Conservation (phyloP, 2,113 vertebrate genomes). For the Alosa alosa region DNA sequence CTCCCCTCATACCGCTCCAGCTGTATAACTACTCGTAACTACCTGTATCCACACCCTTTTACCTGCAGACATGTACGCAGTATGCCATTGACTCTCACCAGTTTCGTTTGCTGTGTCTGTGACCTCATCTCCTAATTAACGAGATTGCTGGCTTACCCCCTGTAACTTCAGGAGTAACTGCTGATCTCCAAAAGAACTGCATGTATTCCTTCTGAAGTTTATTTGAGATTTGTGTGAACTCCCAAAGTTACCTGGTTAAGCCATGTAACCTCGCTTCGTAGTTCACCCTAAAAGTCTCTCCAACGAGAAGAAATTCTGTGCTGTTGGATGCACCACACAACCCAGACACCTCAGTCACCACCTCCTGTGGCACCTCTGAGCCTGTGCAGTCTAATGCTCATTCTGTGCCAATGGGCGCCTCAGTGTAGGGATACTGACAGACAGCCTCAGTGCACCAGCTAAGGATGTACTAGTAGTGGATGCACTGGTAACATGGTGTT, state of each 20-base stretch:
- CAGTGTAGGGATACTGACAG: neutral
- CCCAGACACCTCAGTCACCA: neutral
- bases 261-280: too few relatives aligned
- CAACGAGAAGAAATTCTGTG: neutral
- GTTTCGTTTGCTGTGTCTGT: neutral
- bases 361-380: neutral
- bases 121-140: neutral
- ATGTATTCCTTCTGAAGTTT: too few relatives aligned
- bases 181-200: too few relatives aligned
- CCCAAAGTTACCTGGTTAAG: too few relatives aligned
- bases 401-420: neutral
- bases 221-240: too few relatives aligned
- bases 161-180: too few relatives aligned
- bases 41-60: neutral
- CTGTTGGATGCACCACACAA: neutral
- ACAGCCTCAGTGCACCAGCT: too few relatives aligned
- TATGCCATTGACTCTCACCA: neutral
- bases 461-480: too few relatives aligned
- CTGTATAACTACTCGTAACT: neutral
- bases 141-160: too few relatives aligned
- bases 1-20: neutral
- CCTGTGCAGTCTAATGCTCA: neutral
- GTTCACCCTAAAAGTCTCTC: neutral
- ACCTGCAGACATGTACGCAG: neutral
- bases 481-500: too few relatives aligned